Base-by-base conservation (phyloP, 2,797 vertebrate genomes). In the Helarctos malayanus region DNA sequence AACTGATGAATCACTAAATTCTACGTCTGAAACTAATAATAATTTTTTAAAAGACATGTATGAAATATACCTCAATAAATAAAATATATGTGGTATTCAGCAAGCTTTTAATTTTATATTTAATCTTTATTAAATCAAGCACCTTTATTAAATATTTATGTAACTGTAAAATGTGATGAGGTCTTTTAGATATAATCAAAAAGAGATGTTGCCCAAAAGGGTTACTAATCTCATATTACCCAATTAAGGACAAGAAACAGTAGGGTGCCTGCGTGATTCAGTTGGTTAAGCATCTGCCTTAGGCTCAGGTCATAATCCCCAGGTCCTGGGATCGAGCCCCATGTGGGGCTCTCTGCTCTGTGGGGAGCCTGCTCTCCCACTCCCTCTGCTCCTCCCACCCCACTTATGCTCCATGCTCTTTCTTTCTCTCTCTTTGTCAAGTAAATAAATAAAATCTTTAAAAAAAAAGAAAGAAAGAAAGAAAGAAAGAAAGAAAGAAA, bases 131-230 rank as follows among this genome's bases (percentile, higher is more conserved):
- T 73, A 86, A 89, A 27, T 79, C 49, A 52, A 29, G 8, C 23
- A 12, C 29, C n/a, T 87, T 71, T 78, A 57, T 92, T 87, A 93
- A 91, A 73, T 90, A 49, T 19, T 45, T 90, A 68, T 21, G 13
- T 49, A 35, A 47, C 45, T 61, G 19, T 61, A 32, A 76, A 73
- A 49, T 23, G 49, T 68, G 38, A 52, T 61, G 32, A 63, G 29
- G 27, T 41, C 80, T 54, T 92, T 49, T 47, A 63, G 15, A 54
- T 32, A 56, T 29, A 38, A 54, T 54, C 49, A 59, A 83, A 81
- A 95, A 59, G 38, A 92, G 69, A 57, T 21, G n/a, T 69, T 38
- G 35, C 41, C n/a, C 45, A 13, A 9, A 87, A 54, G 35, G 87
- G 25, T 88, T 32, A 84, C 59, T 57, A 89, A n/a, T 47, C 18